phyloP scores from a whole-genome alignment of 1,140 invertebrate genomes.

The Dendroctonus valens region DNA sequence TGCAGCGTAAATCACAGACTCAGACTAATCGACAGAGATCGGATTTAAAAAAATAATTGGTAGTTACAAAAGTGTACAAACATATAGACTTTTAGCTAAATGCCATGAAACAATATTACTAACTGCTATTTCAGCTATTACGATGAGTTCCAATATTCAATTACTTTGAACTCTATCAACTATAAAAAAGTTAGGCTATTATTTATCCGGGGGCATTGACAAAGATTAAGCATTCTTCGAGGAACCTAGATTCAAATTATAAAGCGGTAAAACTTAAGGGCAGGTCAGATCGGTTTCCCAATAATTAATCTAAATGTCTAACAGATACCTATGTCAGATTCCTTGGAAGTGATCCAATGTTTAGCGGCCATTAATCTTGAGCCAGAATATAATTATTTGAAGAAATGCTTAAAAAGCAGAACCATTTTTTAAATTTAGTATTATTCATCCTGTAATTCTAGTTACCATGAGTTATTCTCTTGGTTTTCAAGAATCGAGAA shows the following conservation, averaged over 20 bases:
- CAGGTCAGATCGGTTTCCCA: conserved; percentile 1
- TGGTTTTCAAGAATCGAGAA: background rate
- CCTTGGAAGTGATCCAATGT: background rate
- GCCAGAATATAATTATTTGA: background rate
- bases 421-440: background rate
- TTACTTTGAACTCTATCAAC: no score
- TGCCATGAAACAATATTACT: no score
- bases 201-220: background rate
- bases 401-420: background rate
- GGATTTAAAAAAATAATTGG: conserved; percentile 21
- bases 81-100: no score
- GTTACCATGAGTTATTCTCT: background rate
- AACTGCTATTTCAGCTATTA: no score
- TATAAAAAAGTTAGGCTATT: no score
- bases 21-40: background rate
- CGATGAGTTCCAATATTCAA: no score
- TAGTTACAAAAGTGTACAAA: background rate
- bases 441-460: background rate
- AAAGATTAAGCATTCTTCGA: conserved; percentile 8
- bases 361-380: background rate
- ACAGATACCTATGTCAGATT: background rate
- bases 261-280: conserved; percentile 1
- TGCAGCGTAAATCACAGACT: conserved; percentile 23
- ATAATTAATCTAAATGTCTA: background rate
- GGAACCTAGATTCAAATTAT: background rate